These are phyloP conservation scores for Falco peregrinus DNA, from an alignment of 2,797 vertebrate species.

Conservation along the genomic window DNA sequence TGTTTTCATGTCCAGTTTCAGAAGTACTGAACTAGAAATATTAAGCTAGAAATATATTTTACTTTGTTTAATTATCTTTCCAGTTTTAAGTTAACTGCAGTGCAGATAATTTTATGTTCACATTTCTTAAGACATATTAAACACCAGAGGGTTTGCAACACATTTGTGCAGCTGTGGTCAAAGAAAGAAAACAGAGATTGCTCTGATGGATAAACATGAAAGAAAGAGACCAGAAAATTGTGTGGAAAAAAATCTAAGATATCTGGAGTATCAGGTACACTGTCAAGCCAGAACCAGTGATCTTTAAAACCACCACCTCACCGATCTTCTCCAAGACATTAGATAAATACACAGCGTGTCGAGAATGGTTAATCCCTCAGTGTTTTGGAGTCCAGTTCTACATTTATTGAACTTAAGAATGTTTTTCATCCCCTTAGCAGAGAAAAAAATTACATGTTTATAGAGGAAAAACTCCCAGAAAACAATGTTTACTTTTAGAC, in stretches of 20 bases:
- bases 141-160: not conserved
- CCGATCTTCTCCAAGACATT: not conserved
- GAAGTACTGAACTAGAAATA: not conserved
- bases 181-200: not conserved
- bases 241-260: not conserved
- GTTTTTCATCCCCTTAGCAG: not conserved
- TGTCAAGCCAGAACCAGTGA: not conserved
- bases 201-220: not conserved
- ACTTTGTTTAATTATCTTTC: not conserved
- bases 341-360: not conserved
- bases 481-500: constrained; percentile 48
- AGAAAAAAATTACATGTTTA: not conserved
- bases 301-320: not conserved
- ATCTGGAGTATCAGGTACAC: not conserved
- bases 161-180: not conserved
- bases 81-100: not conserved
- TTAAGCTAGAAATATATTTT: not conserved
- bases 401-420: not conserved
- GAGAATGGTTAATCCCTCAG: not conserved
- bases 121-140: not conserved
- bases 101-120: not conserved
- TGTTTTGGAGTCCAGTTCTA: not conserved
- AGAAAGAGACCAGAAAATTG: not conserved
- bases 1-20: not conserved
- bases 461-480: not conserved